A percentile compares a stretch with the other conserved stretches of the same genome.
Conservation (phyloP, 2,113 vertebrate genomes). For the Microcebus griseorufus region DNA sequence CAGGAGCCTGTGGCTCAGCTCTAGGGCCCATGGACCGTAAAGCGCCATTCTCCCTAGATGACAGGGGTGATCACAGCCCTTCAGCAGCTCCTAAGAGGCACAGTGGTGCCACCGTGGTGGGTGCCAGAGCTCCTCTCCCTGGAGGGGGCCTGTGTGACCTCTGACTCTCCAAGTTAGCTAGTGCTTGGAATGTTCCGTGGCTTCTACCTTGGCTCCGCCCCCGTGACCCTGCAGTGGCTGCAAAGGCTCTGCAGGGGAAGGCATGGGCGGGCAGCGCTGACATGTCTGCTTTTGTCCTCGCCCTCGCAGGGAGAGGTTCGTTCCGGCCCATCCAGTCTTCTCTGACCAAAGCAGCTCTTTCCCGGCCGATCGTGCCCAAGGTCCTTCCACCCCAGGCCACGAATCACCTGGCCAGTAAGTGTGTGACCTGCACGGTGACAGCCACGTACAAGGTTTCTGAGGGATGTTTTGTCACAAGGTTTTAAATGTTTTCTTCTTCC, state of each 20-base stretch:
- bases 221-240: not conserved
- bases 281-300: not conserved
- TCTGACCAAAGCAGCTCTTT: constrained; percentile 87
- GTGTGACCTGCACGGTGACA: not conserved
- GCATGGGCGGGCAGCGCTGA: fast-evolving
- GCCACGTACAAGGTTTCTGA: not conserved
- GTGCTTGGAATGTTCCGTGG: not conserved
- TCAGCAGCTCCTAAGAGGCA: not conserved
- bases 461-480: not conserved
- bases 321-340: constrained; percentile 96
- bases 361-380: constrained; percentile 92
- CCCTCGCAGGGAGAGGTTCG: constrained; percentile 90
- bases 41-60: not conserved
- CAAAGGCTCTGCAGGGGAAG: not conserved
- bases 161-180: not conserved
- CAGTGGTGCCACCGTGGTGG: fast-evolving
- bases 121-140: not conserved
- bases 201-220: not conserved
- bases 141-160: fast-evolving
- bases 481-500: not conserved
- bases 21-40: fast-evolving
- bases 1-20: not conserved
- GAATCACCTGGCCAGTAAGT: constrained; percentile 93
- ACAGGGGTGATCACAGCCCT: not conserved
- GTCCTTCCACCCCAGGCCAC: constrained; percentile 84